Percentiles rank a stretch among this genome's conserved stretches.
Evolutionary conservation across 1,140 invertebrate species (phyloP).

Genomic region (Acyrthosiphon pisum): DNA sequence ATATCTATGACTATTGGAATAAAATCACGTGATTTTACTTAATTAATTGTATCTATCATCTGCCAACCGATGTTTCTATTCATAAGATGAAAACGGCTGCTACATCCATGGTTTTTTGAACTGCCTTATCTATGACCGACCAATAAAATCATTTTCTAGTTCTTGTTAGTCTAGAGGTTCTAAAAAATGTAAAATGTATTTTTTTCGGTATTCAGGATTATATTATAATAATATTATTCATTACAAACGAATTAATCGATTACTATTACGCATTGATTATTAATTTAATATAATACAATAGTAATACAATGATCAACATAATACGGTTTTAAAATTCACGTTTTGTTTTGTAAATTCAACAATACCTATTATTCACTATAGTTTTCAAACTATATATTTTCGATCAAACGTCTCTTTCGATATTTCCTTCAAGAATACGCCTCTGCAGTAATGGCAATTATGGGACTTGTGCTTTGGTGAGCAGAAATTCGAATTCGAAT

Average conservation of each 20-base stretch:
- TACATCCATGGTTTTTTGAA: no score
- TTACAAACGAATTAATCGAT: neutral
- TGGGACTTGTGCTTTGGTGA: neutral
- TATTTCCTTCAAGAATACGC: neutral
- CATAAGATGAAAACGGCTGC: no score
- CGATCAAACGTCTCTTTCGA: neutral
- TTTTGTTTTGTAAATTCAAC: neutral
- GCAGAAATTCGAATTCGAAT: neutral
- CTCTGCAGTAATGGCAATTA: neutral
- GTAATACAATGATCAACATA: neutral
- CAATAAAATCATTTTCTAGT: neutral
- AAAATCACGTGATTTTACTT: no score
- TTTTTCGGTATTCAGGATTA: no score
- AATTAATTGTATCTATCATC: no score
- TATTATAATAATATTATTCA: neutral
- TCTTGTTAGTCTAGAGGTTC: neutral
- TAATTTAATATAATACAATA: neutral
- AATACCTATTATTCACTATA: neutral
- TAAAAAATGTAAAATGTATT: neutral
- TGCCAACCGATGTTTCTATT: no score
- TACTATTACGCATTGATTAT: neutral
- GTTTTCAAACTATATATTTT: neutral
- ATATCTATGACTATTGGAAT: no score
- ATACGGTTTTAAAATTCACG: neutral
- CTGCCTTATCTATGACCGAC: no score